Base-by-base conservation (phyloP, 2,797 vertebrate genomes). In the Hydrocynus forskahlii region DNA sequence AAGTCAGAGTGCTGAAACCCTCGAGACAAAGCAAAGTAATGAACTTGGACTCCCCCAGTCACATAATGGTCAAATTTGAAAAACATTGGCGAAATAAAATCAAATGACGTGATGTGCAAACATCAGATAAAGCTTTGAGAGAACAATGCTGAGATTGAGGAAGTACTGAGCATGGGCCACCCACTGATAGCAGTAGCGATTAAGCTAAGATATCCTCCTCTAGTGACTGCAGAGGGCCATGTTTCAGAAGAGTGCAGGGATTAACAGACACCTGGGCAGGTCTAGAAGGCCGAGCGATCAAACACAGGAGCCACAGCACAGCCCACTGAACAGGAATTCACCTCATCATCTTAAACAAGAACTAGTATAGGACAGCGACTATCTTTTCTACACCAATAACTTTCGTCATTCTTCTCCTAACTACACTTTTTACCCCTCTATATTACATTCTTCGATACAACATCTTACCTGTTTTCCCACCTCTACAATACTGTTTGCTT, bases 291-390 rank as follows among this genome's bases (percentile, higher is more conserved):
- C 52, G 69, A 55, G 29, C 76, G 90, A 93, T 93, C 91, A 92
- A 91, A 92, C 82, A 16, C 75, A 69, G 23, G 68, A 67, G 77
- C 62, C 0, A 19, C 43, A 48, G 4, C 55, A 29, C 7, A 87
- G 88, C 88, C 86, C 54, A 73, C 43, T 81, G 89, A 90, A 84
- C 92, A 92, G 83, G 93, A 93, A 94, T 94, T 84, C 89, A 86
- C 88, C 87, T 87, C 8, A 85, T 92, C 92, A 92, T 91, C 84
- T 89, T 91, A 91, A 93, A 92, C 91, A 93, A 91, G 87, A 69
- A 87, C 89, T 86, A 87, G 91, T 87, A 88, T 88, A 88, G 88
- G 64, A 80, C 79, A 80, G 85, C 87, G 83, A 75, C 25, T 69
- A 85, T 85, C 29, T 45, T 69, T 60, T 75, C 19, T 21, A 9